Evolutionary conservation across 2,113 vertebrate genomes (phyloP).

Genomic region (Narcine bancroftii): DNA sequence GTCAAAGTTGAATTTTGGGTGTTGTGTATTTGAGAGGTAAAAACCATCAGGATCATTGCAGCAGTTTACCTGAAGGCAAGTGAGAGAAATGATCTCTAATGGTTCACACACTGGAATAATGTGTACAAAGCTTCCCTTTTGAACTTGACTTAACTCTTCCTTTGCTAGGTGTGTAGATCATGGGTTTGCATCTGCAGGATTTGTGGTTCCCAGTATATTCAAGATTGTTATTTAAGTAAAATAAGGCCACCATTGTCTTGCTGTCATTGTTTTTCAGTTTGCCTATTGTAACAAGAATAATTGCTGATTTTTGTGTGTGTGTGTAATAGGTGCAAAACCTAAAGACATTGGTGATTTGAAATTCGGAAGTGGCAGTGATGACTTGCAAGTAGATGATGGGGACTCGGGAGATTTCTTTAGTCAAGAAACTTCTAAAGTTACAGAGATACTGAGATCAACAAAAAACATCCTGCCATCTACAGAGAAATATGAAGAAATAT

Average conservation of each 20-base stretch:
- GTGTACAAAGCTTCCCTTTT: not conserved
- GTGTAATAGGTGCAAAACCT: constrained; percentile 59
- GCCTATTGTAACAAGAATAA: not conserved
- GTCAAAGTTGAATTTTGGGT: not conserved
- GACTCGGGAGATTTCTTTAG: constrained; percentile 64
- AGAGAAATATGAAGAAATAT: constrained; percentile 53
- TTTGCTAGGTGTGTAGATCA: not conserved
- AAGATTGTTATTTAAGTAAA: not conserved
- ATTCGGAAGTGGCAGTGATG: constrained; percentile 46
- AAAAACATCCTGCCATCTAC: constrained; percentile 22
- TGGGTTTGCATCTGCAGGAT: not conserved
- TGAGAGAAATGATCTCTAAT: not conserved
- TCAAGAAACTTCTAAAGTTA: constrained; percentile 44
- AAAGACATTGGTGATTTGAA: constrained; percentile 46
- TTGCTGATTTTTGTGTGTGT: constrained; percentile 38
- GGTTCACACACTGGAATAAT: not conserved
- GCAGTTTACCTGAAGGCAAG: not conserved
- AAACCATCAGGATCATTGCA: not conserved
- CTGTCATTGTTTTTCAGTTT: not conserved
- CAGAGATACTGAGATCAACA: constrained; percentile 36
- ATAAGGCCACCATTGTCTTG: not conserved
- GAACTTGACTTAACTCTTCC: not conserved
- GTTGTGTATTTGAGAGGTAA: too few species aligned
- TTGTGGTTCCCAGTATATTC: not conserved
- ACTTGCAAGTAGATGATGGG: constrained; percentile 47